Evolutionary conservation across 2,797 vertebrate species (phyloP).

Genomic region (Crax fasciolata): DNA sequence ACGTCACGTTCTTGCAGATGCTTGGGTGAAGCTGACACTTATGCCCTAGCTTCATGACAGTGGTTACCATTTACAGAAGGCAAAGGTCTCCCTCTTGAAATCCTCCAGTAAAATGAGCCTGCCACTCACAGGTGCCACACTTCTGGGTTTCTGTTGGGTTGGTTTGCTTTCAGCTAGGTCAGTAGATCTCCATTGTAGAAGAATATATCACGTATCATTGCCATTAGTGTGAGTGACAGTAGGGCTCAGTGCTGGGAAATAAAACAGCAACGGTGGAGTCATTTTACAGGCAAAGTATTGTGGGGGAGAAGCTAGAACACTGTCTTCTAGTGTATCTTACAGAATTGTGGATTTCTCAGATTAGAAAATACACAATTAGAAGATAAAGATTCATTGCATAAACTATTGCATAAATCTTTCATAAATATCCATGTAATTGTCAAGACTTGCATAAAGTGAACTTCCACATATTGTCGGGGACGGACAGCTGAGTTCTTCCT

Average conservation of each 20-base stretch:
- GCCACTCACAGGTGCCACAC: fast-evolving
- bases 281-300: neutral
- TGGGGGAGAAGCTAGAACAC: neutral
- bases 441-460: neutral
- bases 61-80: neutral
- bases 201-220: neutral
- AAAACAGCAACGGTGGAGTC: neutral
- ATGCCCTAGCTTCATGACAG: neutral
- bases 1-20: fast-evolving
- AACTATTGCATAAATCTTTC: neutral
- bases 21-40: neutral
- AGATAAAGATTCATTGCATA: neutral
- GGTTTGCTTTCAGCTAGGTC: neutral
- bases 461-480: neutral
- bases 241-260: neutral
- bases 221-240: fast-evolving
- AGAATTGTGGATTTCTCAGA: neutral
- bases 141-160: neutral
- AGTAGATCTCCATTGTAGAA: neutral
- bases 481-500: neutral
- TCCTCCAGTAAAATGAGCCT: neutral
- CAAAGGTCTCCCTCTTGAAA: neutral
- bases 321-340: neutral
- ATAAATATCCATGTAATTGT: neutral
- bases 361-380: neutral